Percentiles rank a stretch among this genome's conserved stretches.
Evolutionary conservation across 2,888 invertebrate species (phyloP).

Genomic region (Mythimna pallens): DNA sequence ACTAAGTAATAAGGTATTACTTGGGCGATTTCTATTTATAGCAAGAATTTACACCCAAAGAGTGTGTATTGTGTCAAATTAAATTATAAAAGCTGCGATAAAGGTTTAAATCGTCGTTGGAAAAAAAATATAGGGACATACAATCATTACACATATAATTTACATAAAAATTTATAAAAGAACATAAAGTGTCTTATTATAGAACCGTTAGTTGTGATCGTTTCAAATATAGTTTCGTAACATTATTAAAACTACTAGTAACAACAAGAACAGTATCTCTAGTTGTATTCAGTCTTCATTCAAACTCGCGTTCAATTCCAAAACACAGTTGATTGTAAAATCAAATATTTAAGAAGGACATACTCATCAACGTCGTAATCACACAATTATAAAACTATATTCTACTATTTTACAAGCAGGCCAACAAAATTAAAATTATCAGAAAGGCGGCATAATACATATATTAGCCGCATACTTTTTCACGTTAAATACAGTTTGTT

Average conservation of each 20-base stretch:
- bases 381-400: conserved; percentile 61
- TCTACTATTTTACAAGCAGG: conserved; percentile 58
- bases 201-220: conserved; percentile 52
- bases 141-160: conserved; percentile 54
- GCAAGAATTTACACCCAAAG: conserved; percentile 19
- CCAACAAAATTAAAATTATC: conserved; percentile 48
- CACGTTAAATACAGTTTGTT: conserved; percentile 50
- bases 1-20: conserved; percentile 17
- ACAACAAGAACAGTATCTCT: conserved; percentile 69
- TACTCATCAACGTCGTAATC: conserved; percentile 58
- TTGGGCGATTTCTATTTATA: conserved; percentile 10
- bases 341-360: conserved; percentile 47
- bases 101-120: conserved; percentile 14
- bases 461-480: conserved; percentile 10
- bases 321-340: conserved; percentile 54
- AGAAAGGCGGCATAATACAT: conserved; percentile 23
- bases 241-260: conserved; percentile 64
- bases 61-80: conserved; percentile 9
- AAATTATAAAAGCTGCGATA: conserved; percentile 35
- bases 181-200: conserved; percentile 39
- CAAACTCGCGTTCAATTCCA: conserved; percentile 76
- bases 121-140: conserved; percentile 25
- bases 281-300: conserved; percentile 87
- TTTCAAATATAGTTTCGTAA: conserved; percentile 56
- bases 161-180: conserved; percentile 58